A percentile compares a stretch with the other conserved stretches of the same genome.
Evolutionary conservation across 2,888 invertebrate genomes (phyloP).

Genomic region (Sminthurides aquaticus): DNA sequence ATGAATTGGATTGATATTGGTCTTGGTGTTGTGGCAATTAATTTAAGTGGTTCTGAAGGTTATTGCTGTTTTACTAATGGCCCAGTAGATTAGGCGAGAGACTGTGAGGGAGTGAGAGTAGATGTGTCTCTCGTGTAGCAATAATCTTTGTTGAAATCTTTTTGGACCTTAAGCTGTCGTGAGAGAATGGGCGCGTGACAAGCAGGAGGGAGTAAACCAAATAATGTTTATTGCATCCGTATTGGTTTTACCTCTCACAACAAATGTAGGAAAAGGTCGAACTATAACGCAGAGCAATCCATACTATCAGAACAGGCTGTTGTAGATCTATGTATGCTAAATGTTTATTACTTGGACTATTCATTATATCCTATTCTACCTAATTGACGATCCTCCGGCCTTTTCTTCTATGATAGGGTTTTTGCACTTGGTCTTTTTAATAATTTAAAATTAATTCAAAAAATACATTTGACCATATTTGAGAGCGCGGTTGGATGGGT

Average conservation of each 20-base stretch:
- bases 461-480: no score
- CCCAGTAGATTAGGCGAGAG: not conserved
- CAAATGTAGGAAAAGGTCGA: not conserved
- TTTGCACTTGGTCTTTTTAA: no score
- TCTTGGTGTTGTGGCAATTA: constrained; percentile 8
- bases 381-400: not conserved
- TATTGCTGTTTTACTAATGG: not conserved
- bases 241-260: not conserved
- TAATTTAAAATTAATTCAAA: no score
- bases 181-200: not conserved
- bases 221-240: not conserved
- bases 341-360: no score
- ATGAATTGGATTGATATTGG: constrained; percentile 1
- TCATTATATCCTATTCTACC: not conserved
- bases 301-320: no score
- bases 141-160: not conserved
- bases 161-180: not conserved
- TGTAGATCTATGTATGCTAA: no score
- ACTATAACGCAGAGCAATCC: no score
- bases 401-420: no score
- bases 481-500: no score
- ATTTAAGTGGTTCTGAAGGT: constrained; percentile 19
- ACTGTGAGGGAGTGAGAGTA: not conserved
- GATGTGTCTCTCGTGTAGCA: not conserved
- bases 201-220: not conserved